Evolutionary conservation across 2,113 vertebrate species (phyloP).

Genomic region (Osmerus mordax): DNA sequence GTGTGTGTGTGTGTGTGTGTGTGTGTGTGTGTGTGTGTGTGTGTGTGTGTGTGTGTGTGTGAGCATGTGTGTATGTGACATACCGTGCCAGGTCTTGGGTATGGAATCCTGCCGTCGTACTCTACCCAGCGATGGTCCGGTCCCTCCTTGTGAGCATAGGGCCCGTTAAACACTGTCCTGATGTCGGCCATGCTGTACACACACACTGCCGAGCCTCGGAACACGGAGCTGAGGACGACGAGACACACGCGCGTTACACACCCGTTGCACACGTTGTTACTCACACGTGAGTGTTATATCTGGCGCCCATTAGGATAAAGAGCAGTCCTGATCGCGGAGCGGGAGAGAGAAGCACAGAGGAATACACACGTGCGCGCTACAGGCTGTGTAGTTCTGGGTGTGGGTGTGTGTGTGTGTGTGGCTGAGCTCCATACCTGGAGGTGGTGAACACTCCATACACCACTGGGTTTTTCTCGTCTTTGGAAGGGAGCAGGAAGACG

Average conservation of each 20-base stretch:
- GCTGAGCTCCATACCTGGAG: constrained; percentile 79
- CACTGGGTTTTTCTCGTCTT: constrained; percentile 87
- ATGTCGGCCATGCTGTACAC: constrained; percentile 95
- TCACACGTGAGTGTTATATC: not conserved
- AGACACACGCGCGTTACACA: not conserved
- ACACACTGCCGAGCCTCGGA: constrained; percentile 97
- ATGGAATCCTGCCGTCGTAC: constrained; percentile 90
- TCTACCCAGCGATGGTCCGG: constrained; percentile 93
- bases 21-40: not conserved
- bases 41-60: not conserved
- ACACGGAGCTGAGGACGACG: constrained; percentile 82
- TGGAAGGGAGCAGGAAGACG: constrained; percentile 89
- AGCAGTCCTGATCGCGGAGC: too few relatives aligned
- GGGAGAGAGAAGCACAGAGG: too few relatives aligned
- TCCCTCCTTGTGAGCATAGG: constrained; percentile 95
- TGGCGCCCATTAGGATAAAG: not conserved
- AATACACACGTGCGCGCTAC: not conserved
- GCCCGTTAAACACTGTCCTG: constrained; percentile 90
- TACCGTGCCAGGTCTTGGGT: constrained; percentile 91
- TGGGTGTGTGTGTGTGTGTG: not conserved
- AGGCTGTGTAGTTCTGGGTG: not conserved
- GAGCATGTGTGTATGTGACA: not conserved
- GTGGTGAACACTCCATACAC: constrained; percentile 96
- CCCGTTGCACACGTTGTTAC: not conserved
- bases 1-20: too few relatives aligned